Conservation (phyloP, 2,113 vertebrate species). For the Cyprinodon variegatus region DNA sequence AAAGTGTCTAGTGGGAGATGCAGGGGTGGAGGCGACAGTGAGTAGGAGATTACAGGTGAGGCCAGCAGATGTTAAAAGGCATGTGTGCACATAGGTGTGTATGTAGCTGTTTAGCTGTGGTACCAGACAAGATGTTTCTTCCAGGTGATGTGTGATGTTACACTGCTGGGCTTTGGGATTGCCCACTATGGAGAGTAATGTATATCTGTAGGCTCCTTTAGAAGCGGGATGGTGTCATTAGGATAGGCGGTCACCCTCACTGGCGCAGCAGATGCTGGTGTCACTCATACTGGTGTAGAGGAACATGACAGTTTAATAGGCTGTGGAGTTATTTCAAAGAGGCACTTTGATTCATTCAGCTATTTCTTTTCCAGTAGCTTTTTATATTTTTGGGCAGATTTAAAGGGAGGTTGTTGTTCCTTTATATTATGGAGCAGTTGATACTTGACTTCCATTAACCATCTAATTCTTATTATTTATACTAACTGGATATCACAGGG, state of each 20-base stretch:
- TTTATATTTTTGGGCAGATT: conserved; percentile 8
- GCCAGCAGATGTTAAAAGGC: conserved; percentile 49
- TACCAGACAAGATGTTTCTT: conserved; percentile 26
- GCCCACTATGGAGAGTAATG: conserved; percentile 3
- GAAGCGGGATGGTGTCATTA: conserved; percentile 7
- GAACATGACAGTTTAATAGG: background rate
- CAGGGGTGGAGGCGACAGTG: conserved; percentile 67
- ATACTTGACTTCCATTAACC: conserved; percentile 66
- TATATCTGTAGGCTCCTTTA: conserved; percentile 9
- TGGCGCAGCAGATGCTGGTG: background rate
- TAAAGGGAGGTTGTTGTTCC: conserved; percentile 27
- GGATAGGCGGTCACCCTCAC: background rate
- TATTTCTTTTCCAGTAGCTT: conserved; percentile 14
- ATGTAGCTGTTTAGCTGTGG: conserved; percentile 11
- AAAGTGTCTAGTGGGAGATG: conserved; percentile 70
- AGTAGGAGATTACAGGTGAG: conserved; percentile 58
- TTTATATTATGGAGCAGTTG: conserved; percentile 45
- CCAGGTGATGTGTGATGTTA: conserved; percentile 28
- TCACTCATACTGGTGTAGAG: conserved; percentile 1
- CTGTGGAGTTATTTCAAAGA: background rate
- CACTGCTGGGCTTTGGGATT: conserved; percentile 11
- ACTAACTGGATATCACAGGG: conserved; percentile 64
- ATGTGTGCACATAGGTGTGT: conserved; percentile 36
- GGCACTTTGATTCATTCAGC: conserved; percentile 9
- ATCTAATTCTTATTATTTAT: conserved; percentile 68